These are phyloP conservation scores for Ciconia stormi DNA, from an alignment of 2,113 vertebrate species.

Conservation along the genomic window DNA sequence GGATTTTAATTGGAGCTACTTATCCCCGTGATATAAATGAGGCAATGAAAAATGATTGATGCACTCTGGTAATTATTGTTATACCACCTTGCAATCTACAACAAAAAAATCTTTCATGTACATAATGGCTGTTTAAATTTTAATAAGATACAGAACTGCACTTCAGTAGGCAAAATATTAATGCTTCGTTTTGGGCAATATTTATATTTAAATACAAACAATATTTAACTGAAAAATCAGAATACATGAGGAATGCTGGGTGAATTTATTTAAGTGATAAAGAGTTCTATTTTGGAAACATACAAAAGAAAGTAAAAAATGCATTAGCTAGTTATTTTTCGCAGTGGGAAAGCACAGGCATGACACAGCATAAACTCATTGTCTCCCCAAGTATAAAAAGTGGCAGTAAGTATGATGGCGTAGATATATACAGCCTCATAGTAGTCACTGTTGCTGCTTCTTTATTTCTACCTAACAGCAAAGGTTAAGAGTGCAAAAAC, in stretches of 20 bases:
- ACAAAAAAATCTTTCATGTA: constrained; percentile 44
- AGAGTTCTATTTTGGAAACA: neutral
- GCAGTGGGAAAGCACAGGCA: neutral
- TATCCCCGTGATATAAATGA: constrained; percentile 39
- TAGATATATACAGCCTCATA: neutral
- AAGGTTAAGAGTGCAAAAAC: constrained; percentile 27
- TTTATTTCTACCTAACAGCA: constrained; percentile 22
- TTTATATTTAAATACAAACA: constrained; percentile 49
- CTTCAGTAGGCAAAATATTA: constrained; percentile 49
- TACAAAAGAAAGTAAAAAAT: neutral
- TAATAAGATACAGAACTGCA: constrained; percentile 32
- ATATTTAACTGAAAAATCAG: constrained; percentile 45
- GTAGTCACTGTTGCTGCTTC: neutral
- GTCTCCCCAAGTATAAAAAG: neutral
- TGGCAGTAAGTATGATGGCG: neutral
- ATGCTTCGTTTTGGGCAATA: constrained; percentile 5
- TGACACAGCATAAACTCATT: neutral
- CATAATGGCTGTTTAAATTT: constrained; percentile 61
- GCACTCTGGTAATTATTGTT: constrained; percentile 59
- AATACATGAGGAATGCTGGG: neutral
- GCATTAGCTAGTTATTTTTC: neutral
- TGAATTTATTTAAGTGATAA: constrained; percentile 25
- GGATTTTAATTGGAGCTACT: constrained; percentile 62
- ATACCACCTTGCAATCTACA: constrained; percentile 56
- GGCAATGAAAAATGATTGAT: constrained; percentile 64